These are phyloP conservation scores for Zaprionus africanus DNA, from an alignment of 1,140 invertebrate species.

Conservation along the genomic window DNA sequence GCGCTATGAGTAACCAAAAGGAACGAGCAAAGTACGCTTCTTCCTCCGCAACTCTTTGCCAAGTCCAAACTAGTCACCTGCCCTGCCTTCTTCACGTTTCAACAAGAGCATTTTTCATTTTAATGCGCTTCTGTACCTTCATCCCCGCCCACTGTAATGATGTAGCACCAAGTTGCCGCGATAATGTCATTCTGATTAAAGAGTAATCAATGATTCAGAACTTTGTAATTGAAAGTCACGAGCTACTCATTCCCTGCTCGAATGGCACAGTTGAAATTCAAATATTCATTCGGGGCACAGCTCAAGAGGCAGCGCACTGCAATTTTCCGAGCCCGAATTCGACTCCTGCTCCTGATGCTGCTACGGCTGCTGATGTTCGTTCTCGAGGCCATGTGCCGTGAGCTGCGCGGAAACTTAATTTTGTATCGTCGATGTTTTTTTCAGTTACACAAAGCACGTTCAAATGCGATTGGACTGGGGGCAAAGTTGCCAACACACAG, in stretches of 20 bases:
- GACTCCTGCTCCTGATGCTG: not conserved
- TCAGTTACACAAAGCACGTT: constrained; percentile 53
- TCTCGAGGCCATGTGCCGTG: constrained; percentile 11
- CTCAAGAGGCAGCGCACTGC: constrained; percentile 15
- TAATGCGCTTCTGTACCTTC: not conserved
- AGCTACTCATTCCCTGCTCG: constrained; percentile 29
- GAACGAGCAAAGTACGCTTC: not conserved
- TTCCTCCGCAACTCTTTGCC: not conserved
- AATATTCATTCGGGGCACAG: constrained; percentile 34
- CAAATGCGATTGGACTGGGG: constrained; percentile 33
- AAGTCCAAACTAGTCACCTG: not conserved
- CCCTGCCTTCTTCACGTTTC: not conserved
- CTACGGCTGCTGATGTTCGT: not conserved
- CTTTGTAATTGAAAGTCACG: constrained; percentile 62
- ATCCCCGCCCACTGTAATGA: not conserved
- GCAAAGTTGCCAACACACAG: constrained; percentile 10
- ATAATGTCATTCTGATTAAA: constrained; percentile 43
- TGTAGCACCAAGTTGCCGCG: constrained; percentile 12
- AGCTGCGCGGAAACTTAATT: constrained; percentile 55
- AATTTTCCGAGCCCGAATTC: constrained; percentile 29
- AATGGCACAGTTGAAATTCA: constrained; percentile 32
- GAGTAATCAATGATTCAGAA: constrained; percentile 49
- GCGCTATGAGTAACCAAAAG: not conserved
- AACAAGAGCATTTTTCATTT: constrained; percentile 10
- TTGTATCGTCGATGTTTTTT: constrained; percentile 52